Percentiles rank a stretch among this genome's conserved stretches.
Conservation (phyloP, 2,113 vertebrate genomes). For the Corythornis vintsioides region DNA sequence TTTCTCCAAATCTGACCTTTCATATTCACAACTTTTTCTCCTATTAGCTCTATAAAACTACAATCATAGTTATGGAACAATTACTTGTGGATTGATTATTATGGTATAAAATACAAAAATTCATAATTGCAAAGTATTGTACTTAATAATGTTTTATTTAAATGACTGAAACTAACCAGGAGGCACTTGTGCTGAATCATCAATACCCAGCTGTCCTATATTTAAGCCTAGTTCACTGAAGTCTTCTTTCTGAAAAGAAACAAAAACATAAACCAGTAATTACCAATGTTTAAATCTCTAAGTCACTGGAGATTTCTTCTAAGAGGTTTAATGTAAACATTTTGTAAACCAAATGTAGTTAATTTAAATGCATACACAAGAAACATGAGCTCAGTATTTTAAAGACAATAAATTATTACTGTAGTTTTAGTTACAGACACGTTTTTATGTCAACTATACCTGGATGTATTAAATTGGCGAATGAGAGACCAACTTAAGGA, state of each 20-base stretch:
- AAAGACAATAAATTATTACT: neutral
- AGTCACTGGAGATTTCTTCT: neutral
- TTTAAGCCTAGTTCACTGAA: slow-evolving; percentile 88
- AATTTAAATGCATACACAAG: neutral
- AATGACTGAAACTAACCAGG: slow-evolving; percentile 79
- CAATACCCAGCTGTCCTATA: slow-evolving; percentile 90
- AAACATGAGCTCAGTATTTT: neutral
- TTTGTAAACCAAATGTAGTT: neutral
- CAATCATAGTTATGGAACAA: neutral
- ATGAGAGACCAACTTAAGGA: neutral
- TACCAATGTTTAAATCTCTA: neutral
- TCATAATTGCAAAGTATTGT: neutral
- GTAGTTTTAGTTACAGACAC: neutral
- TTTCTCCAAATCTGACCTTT: neutral
- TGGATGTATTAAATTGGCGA: neutral
- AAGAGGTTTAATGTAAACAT: neutral
- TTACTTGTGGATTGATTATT: neutral
- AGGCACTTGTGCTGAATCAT: slow-evolving; percentile 89
- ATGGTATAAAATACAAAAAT: neutral
- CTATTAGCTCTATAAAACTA: neutral
- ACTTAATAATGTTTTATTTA: neutral
- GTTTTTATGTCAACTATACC: neutral
- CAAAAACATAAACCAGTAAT: neutral
- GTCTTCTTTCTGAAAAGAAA: slow-evolving; percentile 83
- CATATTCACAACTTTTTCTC: neutral